Evolutionary conservation across 2,113 vertebrate species (phyloP), one percentile per base, ranked within the genome.

Genomic region (Coreoperca whiteheadi): DNA sequence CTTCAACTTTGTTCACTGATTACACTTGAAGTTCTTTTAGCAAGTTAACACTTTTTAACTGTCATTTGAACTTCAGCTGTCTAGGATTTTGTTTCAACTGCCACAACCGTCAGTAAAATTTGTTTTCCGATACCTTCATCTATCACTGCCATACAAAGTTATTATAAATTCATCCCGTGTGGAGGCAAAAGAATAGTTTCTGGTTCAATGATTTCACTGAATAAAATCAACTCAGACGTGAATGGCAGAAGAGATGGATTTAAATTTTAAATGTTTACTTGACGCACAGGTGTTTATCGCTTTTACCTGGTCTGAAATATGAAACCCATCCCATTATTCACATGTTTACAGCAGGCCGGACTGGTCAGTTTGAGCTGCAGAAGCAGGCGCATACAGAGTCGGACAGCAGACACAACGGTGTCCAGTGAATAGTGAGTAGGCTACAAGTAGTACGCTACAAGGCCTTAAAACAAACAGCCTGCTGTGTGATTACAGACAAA

Each of bases 371-470:
- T 15, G 23, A 54, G 59, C 41, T 50, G 57, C 57, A 18, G 73
- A 46, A 51, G 46, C 34, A 21, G 65, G 41, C 20, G 48, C 41
- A 25, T n/a, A n/a, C 51, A 34, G 16, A 69, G 37, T 18, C 8
- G 0, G 74, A 25, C 28, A 28, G 37, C 21, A 57, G 28, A 56
- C 34, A 30, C 39, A 61, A 30, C 53, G 20, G 34, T 14, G 21
- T 25, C 41, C 43, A 53, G 25, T 43, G 28, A 77, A 68, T 56
- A 57, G 71, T 77, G 25, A 25, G 65, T 4, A 39, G n/a, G 20
- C 18, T 11, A 60, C 56, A 74, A 60, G 23, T 57, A 60, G 18
- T 16, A 70, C 1, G 18, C 77, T 68, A 12, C 4, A 3, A 54
- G 57, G 56, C 41, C 30, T 30, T 8, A 8, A 25, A 60, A 48